Percentiles rank a stretch among this genome's conserved stretches.
These are phyloP conservation scores for Scophthalmus maximus DNA, from an alignment of 2,113 vertebrate genomes.

Conservation along the genomic window DNA sequence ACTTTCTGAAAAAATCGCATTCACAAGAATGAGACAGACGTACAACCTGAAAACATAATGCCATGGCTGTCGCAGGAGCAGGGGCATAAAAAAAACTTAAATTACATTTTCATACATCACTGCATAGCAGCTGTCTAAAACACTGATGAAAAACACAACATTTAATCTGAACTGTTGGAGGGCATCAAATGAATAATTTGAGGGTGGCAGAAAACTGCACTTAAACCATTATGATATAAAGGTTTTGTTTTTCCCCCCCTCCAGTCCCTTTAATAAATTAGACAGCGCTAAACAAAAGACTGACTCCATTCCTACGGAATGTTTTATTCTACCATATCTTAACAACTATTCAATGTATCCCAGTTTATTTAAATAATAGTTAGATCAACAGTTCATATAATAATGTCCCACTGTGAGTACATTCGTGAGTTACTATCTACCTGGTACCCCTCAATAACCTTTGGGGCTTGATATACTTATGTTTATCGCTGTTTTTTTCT, in stretches of 20 bases:
- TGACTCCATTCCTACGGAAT: neutral
- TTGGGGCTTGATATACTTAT: neutral
- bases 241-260: neutral
- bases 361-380: neutral
- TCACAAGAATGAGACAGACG: no score
- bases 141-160: neutral
- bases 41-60: neutral
- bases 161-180: neutral
- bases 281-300: neutral
- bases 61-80: neutral
- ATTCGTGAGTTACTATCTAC: neutral
- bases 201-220: conserved; percentile 3
- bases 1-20: no score
- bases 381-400: neutral
- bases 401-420: neutral
- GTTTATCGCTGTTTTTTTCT: neutral
- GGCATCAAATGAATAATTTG: conserved; percentile 1
- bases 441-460: conserved; percentile 8
- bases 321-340: neutral
- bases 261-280: neutral
- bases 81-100: neutral
- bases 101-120: neutral
- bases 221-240: neutral
- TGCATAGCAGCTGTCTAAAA: neutral
- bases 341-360: neutral